A percentile compares a stretch with the other conserved stretches of the same genome.
Evolutionary conservation across 53 echinoderm and acorn worm species (phyloP).

Genomic region (Astropecten irregularis): DNA sequence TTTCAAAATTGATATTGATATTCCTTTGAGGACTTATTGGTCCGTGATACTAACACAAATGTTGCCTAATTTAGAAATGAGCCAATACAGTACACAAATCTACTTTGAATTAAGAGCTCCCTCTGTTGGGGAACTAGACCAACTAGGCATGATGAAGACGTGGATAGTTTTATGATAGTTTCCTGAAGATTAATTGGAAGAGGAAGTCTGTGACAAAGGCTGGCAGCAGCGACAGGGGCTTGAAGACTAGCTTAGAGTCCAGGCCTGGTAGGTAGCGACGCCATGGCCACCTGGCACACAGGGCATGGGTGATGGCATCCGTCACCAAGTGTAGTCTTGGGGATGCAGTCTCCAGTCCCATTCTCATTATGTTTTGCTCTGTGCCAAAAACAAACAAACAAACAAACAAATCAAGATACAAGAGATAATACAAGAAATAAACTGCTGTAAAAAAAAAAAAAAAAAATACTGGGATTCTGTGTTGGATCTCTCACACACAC

Average conservation of each 20-base stretch:
- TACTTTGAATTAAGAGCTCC: no score
- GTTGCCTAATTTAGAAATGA: no score
- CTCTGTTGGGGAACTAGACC: no score
- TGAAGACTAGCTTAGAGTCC: conserved; percentile 44
- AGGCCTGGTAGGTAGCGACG: conserved; percentile 43
- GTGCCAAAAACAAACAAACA: not conserved
- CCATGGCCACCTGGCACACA: conserved; percentile 55
- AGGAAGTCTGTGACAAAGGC: conserved; percentile 21
- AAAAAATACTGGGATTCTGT: no score
- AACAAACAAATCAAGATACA: no score
- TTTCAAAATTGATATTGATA: no score
- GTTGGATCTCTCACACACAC: no score
- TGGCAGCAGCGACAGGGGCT: conserved; percentile 37
- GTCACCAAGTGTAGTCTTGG: conserved; percentile 25
- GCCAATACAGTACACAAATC: no score
- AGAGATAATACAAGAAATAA: not conserved
- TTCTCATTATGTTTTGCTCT: not conserved
- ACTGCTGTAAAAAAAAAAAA: not conserved
- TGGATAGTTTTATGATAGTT: no score
- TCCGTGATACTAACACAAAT: no score
- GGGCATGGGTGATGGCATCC: conserved; percentile 46
- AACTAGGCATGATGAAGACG: no score
- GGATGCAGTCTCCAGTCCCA: not conserved
- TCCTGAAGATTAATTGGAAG: not conserved
- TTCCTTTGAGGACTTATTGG: no score